These are phyloP conservation scores for Lithobates sylvaticus DNA, from an alignment of 2,797 vertebrate genomes.

Conservation along the genomic window DNA sequence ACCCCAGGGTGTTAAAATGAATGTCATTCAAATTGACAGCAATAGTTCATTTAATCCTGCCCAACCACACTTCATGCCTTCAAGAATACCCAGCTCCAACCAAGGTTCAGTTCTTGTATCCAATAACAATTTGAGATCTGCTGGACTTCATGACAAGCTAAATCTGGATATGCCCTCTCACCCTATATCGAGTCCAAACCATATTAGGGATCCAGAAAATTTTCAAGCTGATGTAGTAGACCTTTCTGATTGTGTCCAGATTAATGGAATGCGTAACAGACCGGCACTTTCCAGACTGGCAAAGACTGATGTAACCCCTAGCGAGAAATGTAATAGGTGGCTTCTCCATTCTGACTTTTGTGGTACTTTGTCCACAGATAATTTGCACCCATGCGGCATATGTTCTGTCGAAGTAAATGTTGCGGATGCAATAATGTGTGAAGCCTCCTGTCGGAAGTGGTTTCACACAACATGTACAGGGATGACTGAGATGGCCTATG, in stretches of 20 bases:
- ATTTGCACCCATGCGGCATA: conserved; percentile 81
- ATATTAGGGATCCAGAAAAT: conserved; percentile 70
- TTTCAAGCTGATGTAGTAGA: conserved; percentile 72
- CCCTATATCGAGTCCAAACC: conserved; percentile 69
- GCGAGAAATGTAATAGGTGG: conserved; percentile 75
- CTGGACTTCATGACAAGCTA: conserved; percentile 73
- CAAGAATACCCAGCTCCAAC: conserved; percentile 73
- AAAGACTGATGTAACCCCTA: conserved; percentile 66
- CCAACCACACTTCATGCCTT: conserved; percentile 71
- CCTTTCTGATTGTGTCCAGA: conserved; percentile 70
- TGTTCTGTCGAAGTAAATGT: conserved; percentile 84
- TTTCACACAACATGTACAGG: conserved; percentile 86
- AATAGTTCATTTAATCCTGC: conserved; percentile 76
- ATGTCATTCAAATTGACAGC: conserved; percentile 73
- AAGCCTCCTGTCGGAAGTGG: conserved; percentile 87
- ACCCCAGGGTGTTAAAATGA: conserved; percentile 72
- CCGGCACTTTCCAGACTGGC: conserved; percentile 71
- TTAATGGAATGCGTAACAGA: conserved; percentile 76
- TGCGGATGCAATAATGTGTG: conserved; percentile 86
- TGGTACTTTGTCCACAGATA: conserved; percentile 74
- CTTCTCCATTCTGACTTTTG: conserved; percentile 72
- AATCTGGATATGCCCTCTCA: conserved; percentile 74
- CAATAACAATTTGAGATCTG: conserved; percentile 71
- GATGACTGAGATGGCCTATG: conserved; percentile 86
- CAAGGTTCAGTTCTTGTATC: conserved; percentile 74